Conservation (phyloP, 2,797 vertebrate genomes). For the Ciconia nigra region DNA sequence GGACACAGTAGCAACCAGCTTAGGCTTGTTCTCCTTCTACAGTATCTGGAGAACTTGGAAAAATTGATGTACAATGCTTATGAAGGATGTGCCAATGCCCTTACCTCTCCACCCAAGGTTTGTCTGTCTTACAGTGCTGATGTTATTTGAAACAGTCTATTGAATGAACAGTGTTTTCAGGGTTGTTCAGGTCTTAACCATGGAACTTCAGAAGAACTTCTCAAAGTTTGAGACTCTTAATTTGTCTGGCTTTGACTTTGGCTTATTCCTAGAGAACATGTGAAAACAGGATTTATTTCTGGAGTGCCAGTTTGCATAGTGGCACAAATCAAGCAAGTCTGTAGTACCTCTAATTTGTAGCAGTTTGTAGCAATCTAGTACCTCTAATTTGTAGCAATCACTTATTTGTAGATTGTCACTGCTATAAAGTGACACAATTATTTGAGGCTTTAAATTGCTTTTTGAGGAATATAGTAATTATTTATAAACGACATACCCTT, state of each 20-base stretch:
- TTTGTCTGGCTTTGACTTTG: neutral
- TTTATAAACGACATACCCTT: neutral
- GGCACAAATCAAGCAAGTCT: neutral
- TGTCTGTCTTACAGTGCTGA: neutral
- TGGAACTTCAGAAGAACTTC: neutral
- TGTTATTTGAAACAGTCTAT: neutral
- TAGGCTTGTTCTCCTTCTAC: constrained; percentile 91
- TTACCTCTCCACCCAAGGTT: constrained; percentile 96
- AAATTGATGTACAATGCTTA: constrained; percentile 99
- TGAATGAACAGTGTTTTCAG: neutral
- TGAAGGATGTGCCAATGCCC: constrained; percentile 95
- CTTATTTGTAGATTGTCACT: neutral
- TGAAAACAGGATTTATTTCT: neutral
- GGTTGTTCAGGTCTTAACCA: neutral
- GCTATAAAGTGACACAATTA: neutral
- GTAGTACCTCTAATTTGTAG: neutral
- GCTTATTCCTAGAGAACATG: neutral
- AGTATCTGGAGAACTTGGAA: constrained; percentile 96
- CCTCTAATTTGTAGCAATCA: neutral
- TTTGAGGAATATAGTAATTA: neutral
- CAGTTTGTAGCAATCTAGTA: neutral
- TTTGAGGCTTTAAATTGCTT: neutral
- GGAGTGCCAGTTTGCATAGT: neutral
- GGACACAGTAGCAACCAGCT: constrained; percentile 94
- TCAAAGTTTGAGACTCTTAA: neutral